Evolutionary conservation across 2,888 invertebrate species (phyloP), one percentile per base, ranked within the genome.

Genomic region (Criorhina ranunculi): DNA sequence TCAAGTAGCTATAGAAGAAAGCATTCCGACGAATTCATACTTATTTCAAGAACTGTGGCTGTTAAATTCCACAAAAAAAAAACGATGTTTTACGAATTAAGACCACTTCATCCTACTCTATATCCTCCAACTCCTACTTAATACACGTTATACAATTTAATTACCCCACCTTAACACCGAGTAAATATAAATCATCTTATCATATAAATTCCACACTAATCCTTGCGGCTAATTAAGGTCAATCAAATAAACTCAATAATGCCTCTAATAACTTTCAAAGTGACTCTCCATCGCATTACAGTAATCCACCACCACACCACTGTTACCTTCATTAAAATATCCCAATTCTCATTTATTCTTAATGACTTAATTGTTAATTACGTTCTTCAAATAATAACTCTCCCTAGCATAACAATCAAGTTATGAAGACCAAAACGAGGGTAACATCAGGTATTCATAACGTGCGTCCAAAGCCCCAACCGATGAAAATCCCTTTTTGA

Each of bases 331-430:
- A 77, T 82, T 72, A 72, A 60, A 60, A 55, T 42, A 51, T 46
- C 51, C 69, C 59, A 67, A 70, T 82, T 70, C 70, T 46, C 77
- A 70, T 76, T 66, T 31, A 70, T 42, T 42, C 35, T 60, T 51
- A 82, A 82, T 77, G 44, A 72, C 64, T 77, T 82, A 82, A 82
- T 82, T 72, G 77, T 67, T 72, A 72, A 82, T 77, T 77, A 82
- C 53, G 29, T 49, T 80, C 49, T 44, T 64, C 37, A 66, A 82
- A 60, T 77, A 72, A 66, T 60, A 66, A 44, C 64, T 60, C 46
- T 19, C 33, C 51, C 12, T 40, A 33, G 46, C 33, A 35, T 51
- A 73, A 73, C 19, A 55, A 82, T 70, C 42, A 64, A 51, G n/a
- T 53, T 53, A 70, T 60, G 59, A 66, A 66, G 64, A 44, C 64